Evolutionary conservation across 2,797 vertebrate genomes (phyloP).

Genomic region (Oreochromis mossambicus): DNA sequence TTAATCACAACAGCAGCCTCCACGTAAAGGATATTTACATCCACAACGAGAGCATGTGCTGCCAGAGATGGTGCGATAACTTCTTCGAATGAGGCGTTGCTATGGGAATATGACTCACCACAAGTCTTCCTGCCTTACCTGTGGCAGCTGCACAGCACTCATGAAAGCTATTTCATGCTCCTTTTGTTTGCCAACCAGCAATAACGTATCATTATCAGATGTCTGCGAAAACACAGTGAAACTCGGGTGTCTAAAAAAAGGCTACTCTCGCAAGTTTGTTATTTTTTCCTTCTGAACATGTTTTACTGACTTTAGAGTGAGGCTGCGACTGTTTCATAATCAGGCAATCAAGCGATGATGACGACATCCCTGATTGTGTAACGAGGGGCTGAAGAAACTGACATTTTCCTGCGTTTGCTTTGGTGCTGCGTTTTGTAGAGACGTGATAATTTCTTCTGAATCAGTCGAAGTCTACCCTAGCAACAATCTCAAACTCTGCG

Average conservation of each 20-base stretch:
- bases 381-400: background rate
- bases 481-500: background rate
- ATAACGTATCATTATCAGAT: constrained; percentile 49
- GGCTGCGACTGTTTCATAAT: background rate
- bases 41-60: constrained; percentile 36
- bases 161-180: constrained; percentile 62
- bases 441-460: background rate
- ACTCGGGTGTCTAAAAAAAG: background rate
- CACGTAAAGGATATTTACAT: constrained; percentile 58
- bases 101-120: constrained; percentile 78
- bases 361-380: background rate
- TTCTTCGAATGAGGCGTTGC: constrained; percentile 65
- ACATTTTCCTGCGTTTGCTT: background rate
- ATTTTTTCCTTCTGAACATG: background rate
- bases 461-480: background rate
- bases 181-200: constrained; percentile 68
- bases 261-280: background rate
- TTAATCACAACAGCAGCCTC: constrained; percentile 1
- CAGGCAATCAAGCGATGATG: background rate
- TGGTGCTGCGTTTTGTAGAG: background rate
- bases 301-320: background rate
- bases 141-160: constrained; percentile 71
- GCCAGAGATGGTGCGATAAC: constrained; percentile 67
- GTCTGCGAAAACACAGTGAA: constrained; percentile 13
- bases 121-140: constrained; percentile 69